These are phyloP conservation scores for Epirrhoe alternata DNA, from an alignment of 2,888 invertebrate species.

Conservation along the genomic window DNA sequence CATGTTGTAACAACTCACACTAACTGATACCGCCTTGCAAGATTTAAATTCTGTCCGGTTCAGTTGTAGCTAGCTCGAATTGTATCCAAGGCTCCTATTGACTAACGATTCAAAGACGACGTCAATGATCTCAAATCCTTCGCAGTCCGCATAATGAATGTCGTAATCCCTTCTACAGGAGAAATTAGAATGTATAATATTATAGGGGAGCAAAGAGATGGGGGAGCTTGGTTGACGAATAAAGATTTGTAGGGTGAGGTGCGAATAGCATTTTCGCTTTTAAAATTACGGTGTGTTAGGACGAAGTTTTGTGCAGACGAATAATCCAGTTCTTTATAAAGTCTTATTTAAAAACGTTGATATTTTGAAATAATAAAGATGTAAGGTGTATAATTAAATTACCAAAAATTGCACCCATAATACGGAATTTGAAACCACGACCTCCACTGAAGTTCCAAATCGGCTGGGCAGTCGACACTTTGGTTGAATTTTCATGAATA, in stretches of 20 bases:
- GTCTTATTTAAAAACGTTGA: background rate
- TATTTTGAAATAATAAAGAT: too few relatives aligned
- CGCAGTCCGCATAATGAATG: conserved; percentile 22
- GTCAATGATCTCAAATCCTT: conserved; percentile 18
- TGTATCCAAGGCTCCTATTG: background rate
- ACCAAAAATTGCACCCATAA: too few relatives aligned
- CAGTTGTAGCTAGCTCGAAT: background rate
- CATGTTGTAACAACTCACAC: too few relatives aligned
- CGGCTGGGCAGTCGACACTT: too few relatives aligned
- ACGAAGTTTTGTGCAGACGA: conserved; percentile 2
- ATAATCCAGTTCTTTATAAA: background rate
- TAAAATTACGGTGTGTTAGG: background rate
- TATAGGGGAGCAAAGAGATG: conserved; percentile 20
- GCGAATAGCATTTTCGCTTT: conserved; percentile 8
- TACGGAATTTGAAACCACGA: too few relatives aligned
- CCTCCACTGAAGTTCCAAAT: too few relatives aligned
- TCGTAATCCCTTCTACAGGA: conserved; percentile 22
- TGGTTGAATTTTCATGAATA: too few relatives aligned
- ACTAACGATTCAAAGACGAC: conserved; percentile 7
- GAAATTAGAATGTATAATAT: conserved; percentile 26
- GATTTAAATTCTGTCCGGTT: background rate
- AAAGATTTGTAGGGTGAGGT: conserved; percentile 15
- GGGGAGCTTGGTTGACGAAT: conserved; percentile 24
- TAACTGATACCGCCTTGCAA: too few relatives aligned
- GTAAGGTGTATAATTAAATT: too few relatives aligned